Base-by-base conservation (phyloP, 2,888 invertebrate species). In the Agrilus biguttatus region DNA sequence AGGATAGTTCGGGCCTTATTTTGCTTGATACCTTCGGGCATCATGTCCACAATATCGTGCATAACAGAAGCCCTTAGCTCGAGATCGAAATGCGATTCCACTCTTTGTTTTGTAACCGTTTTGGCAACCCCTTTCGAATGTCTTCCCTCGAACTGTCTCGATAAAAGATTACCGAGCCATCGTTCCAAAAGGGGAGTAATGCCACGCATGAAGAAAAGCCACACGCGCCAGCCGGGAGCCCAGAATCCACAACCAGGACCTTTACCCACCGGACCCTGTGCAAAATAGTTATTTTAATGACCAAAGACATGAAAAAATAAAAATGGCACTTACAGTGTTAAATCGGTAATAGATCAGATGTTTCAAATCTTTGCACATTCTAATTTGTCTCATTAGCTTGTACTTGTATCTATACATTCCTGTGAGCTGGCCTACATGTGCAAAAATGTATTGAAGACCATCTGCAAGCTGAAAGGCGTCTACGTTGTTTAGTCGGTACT, bases 1-100 rank as follows among this genome's bases (percentile, higher is more conserved):
- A 99, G 73, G 55, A 99, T 99, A 3, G 97, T 97, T 53, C 97
- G 77, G 0, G 98, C 98, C 66, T 99, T 99, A 69, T 98, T 98
- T 68, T 98, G 98, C 62, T 99, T 99, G 63, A 99, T 98, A 50
- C 98, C 98, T 67, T 98, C 98, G 0, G 98, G 98, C 98, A 99
- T 99, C 98, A 99, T 99, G 60, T 99, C 98, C n/a, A 99, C 85
- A 51, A 99, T 99, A 61, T 99, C 98, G 70, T 85, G 83, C 87
- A 87, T 86, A 2, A 88, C 97, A 0, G 96, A 96, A 13, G 96
- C 96, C 53, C 98, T 80, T 59, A 99, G 70, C 66, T 99, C 98
- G 53, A 99, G 73, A 76, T 99, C 98, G 69, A 97, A 99, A 73
- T 99, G 98, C 37, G 95, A 95, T 63, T 99, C 98, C 1, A 99